Evolutionary conservation across 2,888 invertebrate genomes (phyloP), one percentile per base, ranked within the genome.

Genomic region (Iphiclides podalirius): DNA sequence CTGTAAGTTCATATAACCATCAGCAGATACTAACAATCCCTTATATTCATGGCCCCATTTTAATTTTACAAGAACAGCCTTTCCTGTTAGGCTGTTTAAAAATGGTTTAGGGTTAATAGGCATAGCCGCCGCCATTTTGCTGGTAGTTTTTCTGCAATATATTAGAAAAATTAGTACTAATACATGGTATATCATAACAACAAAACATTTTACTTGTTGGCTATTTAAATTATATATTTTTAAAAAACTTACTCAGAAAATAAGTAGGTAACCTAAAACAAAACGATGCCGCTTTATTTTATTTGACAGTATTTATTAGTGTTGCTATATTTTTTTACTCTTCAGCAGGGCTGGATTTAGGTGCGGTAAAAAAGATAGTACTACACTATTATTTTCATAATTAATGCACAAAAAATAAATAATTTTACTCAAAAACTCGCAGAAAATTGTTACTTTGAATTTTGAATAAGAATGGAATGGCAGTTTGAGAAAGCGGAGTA

Each of bases 11-110:
- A 99, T 99, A 75, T 99, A 99, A 4, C 97, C 97, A 85, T 99
- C 99, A 1, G 98, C 97, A 2, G 99, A 98, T 0, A 99, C 99
- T 26, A 99, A 89, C 64, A 97, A 95, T 9, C 99, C 99, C 91
- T 98, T 98, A 83, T 99, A 99, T 83, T 99, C 99, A 82, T 99
- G 99, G 20, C 99, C 99, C 99, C 99, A 99, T 79, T 99, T 99
- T 54, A 99, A 90, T 85, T 99, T 99, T 1, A 99, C 98, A 79
- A 98, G 93, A 33, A 99, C 98, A 34, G 98, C 94, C 89, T 99
- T 99, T 11, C 99, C 99, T 1, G 98, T 99, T 39, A 99, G 91
- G 72, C 96, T 96, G 90, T 99, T 99, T 46, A 99, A 90, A 85
- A 98, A 99, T 54, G 99, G 99, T 91, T 99, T 99, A 2, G 99